Evolutionary conservation across 1,140 invertebrate genomes (phyloP), one percentile per base, ranked within the genome.

Genomic region (Teleogryllus occipitalis): DNA sequence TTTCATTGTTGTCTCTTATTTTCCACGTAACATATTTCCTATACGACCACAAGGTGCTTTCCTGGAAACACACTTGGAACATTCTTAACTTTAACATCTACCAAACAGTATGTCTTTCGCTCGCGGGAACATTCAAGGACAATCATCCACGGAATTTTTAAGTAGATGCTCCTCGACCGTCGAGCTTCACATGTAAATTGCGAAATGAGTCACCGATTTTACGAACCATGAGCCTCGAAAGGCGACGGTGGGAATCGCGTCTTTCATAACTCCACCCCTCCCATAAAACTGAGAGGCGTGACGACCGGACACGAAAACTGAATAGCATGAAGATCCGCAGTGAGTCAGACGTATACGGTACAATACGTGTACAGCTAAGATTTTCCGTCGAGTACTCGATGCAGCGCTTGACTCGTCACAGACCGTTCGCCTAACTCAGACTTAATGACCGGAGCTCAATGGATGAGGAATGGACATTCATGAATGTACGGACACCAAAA

Each of bases 121-220:
- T 14, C 54, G 54, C 54, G 54, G 54, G 18, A 14, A 65, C 54
- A 65, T 65, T 65, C 54, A 65, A 65, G 54, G 54, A 18, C 54
- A 65, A 65, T 10, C 54, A 18, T 18, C 54, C 7, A 18, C 54
- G 54, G 54, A 65, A 65, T 65, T 65, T 65, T 65, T 65, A 65
- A 65, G 10, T 65, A 65, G 54, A 65, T 65, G 18, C 18, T 65
- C 54, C 54, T 18, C 54, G 18, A 18, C 54, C 18, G 54, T 65
- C 54, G 54, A 65, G 54, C 54, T 65, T 65, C 54, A 65, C 54
- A 65, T 65, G 54, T 65, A 65, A 65, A 65, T 65, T 65, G 54
- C 54, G 18, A 65, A 65, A 65, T 65, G 54, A 65, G 54, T 65
- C 54, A 65, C 54, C 54, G 54, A 65, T 18, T 65, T 65, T 65